Base-by-base conservation (phyloP, 23 tunicate species). In the Ascidia mentula region DNA sequence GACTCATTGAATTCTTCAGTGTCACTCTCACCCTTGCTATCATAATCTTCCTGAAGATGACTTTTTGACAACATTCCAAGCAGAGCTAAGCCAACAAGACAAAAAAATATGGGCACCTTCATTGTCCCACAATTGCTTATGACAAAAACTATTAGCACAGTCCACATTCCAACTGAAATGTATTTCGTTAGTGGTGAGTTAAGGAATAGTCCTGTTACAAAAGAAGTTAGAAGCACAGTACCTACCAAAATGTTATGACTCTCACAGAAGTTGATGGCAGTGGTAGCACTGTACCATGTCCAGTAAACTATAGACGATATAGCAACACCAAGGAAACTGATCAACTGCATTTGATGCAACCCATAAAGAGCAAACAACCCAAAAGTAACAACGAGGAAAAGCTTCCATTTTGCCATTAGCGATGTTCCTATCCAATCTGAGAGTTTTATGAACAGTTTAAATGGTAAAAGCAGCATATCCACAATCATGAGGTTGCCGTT, bases 381-480 rank as follows among this genome's bases (percentile, higher is more conserved):
- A 36, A 82, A 2, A 37, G 80, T 59, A 73, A 79, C 72, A 2
- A 61, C 9, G 7, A 82, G 18, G 18, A 76, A 31, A 33, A 82
- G 65, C 79, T 79, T 82, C 91, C 88, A 92, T 61, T 78, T 87
- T 24, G 40, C 33, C 22, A 61, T 69, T 26, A 92, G 34, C 36
- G 61, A 60, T 22, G 36, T 34, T 0, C 97, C 97, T 53, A 92
- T 39, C 73, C 85, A 87, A 1, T 92, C 97, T 0, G 97, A 82
- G 65, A 92, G 39, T 6, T 74, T 72, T 8, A 46, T 59, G 81
- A 93, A 88, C 0, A 93, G 34, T n/a, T 73, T 40, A 18, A 84
- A 65, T 7, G 98, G 98, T 0, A 93, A 45, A 24, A 93, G 40
- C 8, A 65, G 36, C 18, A 81, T 59, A 17, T 71, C 84, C 15